Conservation (phyloP, 2,888 invertebrate species). For the Acleris sparsana region DNA sequence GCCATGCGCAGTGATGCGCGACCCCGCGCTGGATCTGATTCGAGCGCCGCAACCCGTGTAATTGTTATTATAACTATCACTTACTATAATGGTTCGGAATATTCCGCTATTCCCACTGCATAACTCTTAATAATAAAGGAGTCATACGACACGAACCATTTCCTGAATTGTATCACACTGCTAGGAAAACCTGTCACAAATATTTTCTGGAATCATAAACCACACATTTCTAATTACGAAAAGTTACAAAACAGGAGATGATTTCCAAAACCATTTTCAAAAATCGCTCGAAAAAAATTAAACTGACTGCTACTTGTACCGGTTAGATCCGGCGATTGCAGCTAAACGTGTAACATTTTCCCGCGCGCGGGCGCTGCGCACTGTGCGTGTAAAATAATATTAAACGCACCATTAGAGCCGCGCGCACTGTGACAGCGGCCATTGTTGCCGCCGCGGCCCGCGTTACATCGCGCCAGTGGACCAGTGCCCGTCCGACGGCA, state of each 20-base stretch:
- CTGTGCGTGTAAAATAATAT: slow-evolving; percentile 66
- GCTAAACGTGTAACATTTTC: slow-evolving; percentile 35
- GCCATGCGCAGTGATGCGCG: slow-evolving; percentile 52
- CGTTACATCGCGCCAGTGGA: slow-evolving; percentile 23
- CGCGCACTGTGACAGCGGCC: slow-evolving; percentile 66
- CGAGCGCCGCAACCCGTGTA: slow-evolving; percentile 25
- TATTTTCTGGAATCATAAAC: too few species aligned
- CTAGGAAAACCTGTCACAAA: too few species aligned
- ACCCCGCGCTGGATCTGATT: slow-evolving; percentile 31
- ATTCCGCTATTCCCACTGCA: not conserved
- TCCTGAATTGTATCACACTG: too few species aligned
- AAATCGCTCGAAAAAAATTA: too few species aligned
- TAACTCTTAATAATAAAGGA: too few species aligned
- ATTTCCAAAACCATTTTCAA: too few species aligned
- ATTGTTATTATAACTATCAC: not conserved
- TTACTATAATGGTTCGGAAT: not conserved
- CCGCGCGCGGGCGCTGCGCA: slow-evolving; percentile 44
- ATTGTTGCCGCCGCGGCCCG: slow-evolving; percentile 55
- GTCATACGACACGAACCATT: too few species aligned
- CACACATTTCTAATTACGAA: too few species aligned
- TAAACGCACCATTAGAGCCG: slow-evolving; percentile 72
- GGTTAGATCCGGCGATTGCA: slow-evolving; percentile 16
- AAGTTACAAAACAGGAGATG: too few species aligned
- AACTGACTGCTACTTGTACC: not conserved
- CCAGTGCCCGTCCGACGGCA: not conserved